Percentiles rank a stretch among this genome's conserved stretches.
Conservation (phyloP, 2,113 vertebrate species). For the Mesembrinibis cayennensis region DNA sequence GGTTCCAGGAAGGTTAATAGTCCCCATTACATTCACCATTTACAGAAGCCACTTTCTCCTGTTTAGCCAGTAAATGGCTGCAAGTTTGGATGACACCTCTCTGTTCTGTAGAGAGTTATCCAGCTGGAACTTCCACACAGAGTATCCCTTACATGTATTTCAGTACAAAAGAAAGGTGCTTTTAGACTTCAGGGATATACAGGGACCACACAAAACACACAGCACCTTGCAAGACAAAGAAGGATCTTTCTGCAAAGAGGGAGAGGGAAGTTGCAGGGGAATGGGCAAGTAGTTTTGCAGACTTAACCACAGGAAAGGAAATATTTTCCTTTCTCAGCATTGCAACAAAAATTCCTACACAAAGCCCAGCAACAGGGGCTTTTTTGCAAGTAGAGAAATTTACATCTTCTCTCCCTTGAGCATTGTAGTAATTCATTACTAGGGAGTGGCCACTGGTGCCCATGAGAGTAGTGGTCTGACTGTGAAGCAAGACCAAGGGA, state of each 20-base stretch:
- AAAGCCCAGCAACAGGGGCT: neutral
- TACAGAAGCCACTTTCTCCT: neutral
- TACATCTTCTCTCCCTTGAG: neutral
- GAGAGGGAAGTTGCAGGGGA: neutral
- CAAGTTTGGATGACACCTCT: neutral
- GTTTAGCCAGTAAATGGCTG: neutral
- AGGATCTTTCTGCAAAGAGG: neutral
- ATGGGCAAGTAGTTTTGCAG: neutral
- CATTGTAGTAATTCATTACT: neutral
- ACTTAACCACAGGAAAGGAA: slow-evolving; percentile 7
- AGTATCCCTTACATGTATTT: neutral
- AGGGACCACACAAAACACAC: neutral
- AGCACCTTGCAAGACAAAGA: neutral
- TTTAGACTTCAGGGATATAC: neutral
- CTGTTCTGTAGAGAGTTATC: neutral
- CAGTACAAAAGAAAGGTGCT: neutral
- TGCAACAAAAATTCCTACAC: neutral
- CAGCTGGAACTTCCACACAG: neutral
- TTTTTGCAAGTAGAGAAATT: neutral
- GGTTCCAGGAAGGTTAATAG: neutral
- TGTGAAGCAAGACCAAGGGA: neutral
- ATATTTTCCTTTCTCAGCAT: neutral
- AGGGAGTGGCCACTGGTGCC: neutral
- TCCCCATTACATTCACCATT: neutral
- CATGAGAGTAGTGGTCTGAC: neutral